Evolutionary conservation across 2,888 invertebrate genomes (phyloP).

Genomic region (Dynastes grantii): DNA sequence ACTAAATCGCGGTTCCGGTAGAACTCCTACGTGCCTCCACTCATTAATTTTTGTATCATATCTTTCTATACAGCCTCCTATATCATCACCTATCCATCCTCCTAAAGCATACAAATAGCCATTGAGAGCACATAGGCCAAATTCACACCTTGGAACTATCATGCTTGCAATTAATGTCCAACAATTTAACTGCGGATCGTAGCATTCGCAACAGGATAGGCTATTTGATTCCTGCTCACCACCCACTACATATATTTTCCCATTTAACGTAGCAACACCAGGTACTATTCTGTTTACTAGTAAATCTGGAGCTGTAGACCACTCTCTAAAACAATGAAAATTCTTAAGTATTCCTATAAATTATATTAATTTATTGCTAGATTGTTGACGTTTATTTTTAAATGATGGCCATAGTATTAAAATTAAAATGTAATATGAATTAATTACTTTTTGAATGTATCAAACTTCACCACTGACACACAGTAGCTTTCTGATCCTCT

Average conservation of each 20-base stretch:
- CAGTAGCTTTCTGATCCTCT: conserved; percentile 86
- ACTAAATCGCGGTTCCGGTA: conserved; percentile 90
- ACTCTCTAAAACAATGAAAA: conserved; percentile 73
- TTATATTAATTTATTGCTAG: not conserved
- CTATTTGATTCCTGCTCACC: conserved; percentile 94
- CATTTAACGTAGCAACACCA: conserved; percentile 86
- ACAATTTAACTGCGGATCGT: conserved; percentile 74
- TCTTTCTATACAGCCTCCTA: conserved; percentile 90
- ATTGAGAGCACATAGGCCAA: conserved; percentile 88
- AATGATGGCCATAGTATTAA: not conserved
- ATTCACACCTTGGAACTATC: conserved; percentile 91
- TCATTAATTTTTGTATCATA: conserved; percentile 86
- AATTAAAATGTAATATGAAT: not conserved
- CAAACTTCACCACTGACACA: conserved; percentile 87
- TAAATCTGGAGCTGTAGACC: conserved; percentile 88
- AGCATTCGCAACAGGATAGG: conserved; percentile 89
- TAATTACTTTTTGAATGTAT: conserved; percentile 79
- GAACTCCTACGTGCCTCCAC: conserved; percentile 85
- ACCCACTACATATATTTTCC: conserved; percentile 91
- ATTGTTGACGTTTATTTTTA: too few species aligned
- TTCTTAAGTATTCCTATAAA: not conserved
- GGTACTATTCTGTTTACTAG: conserved; percentile 89
- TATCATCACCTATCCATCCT: conserved; percentile 94
- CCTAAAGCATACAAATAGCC: conserved; percentile 91
- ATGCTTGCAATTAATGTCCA: conserved; percentile 75